Base-by-base conservation (phyloP, 1,140 invertebrate genomes). In the Neodiprion fabricii region DNA sequence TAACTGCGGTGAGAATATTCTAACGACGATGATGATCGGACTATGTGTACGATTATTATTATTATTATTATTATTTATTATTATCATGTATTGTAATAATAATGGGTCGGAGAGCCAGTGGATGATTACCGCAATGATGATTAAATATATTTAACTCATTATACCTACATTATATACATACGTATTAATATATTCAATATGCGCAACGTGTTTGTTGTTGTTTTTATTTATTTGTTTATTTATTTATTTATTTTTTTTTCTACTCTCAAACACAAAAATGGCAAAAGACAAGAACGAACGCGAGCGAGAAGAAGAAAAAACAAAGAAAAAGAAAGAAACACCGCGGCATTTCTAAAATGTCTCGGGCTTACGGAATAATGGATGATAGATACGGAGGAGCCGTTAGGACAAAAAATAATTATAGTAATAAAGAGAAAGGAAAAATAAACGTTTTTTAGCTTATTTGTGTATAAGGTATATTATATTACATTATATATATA, bases 401-500 rank as follows among this genome's bases (percentile, higher is more conserved):
- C 12, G 48, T 40, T 40, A 67, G n/a, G 49, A 68, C 40, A 73
- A 67, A 50, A 53, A 50, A 48, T 49, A 67, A 21, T 75, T 40
- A 40, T 40, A 40, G 5, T 40, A 40, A 40, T 80, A 78, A 71
- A 72, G 76, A 80, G 79, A 65, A 3, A 21, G 17, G 3, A 14
- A 65, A 65, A 65, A 21, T 14, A 65, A 65, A 65, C 12, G 17
- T 65, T 78, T 86, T 83, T 81, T 81, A 81, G 77, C 77, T 80
- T 76, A 84, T 82, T 77, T 83, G 79, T 83, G 78, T 78, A 79
- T 79, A 74, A 74, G 49, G 79, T 79, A 76, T 80, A 82, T 81
- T 79, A 84, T 85, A 83, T 85, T 85, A 82, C 80, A 83, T 86
- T 85, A 40, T 40, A 40, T 40, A 40, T 40, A 40, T 40, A 40